Evolutionary conservation across 1,140 invertebrate species (phyloP), one percentile per base, ranked within the genome.

Genomic region (Bicyclus anynana): DNA sequence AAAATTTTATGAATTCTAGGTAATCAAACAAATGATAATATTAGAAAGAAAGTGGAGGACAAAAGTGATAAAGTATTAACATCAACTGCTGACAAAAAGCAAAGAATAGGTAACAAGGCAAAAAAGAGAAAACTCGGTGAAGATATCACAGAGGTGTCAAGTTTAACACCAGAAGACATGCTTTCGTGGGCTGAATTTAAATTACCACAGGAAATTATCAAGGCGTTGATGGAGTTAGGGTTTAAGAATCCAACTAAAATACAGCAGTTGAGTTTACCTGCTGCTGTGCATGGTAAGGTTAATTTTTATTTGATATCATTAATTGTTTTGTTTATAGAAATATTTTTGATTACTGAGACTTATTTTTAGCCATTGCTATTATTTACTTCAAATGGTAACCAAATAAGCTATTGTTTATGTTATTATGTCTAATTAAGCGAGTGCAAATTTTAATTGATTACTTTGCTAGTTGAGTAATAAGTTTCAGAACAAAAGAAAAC

Each of bases 241-340:
- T 99, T 98, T 87, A 88, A 84, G 37, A 82, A 90, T 10, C 98
- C 98, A 1, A 99, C 97, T 1, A 89, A 93, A 66, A 99, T 99
- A 75, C 93, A 96, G 84, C 82, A 91, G 20, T 76, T 94, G 40
- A 92, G 93, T 6, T 88, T 99, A 26, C 95, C 96, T 17, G 91
- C 96, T 54, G 97, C 97, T 23, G 95, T 99, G 70, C 91, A 95
- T 72, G 96, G 92, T 89, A 91, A 86, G 10, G 5, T 27, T 27
- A 2, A 27, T 27, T n/a, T n/a, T n/a, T n/a, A n/a, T n/a, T 50
- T 33, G 42, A 17, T 37, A 7, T 23, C 13, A n/a, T 5, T 21
- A 21, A 46, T 51, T 20, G 6, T 27, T 6, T n/a, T 38, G 17
- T 13, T 37, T 53, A 42, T 53, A 44, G n/a, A n/a, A n/a, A n/a